A percentile compares a stretch with the other conserved stretches of the same genome.
Evolutionary conservation across 2,113 vertebrate genomes (phyloP).

Genomic region (Melospiza melodia): DNA sequence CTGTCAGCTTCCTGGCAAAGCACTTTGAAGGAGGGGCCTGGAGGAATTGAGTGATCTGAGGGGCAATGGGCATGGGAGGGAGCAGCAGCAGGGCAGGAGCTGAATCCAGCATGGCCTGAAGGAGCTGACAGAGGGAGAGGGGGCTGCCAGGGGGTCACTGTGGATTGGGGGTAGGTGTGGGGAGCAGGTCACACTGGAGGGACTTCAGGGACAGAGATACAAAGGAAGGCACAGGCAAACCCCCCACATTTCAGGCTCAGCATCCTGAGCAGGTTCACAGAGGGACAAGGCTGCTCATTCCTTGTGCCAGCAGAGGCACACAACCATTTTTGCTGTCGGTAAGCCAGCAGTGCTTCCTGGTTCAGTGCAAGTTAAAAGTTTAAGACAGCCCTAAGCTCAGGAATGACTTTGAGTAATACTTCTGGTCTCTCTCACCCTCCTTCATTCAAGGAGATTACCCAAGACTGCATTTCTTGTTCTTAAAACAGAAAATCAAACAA

Average conservation of each 20-base stretch:
- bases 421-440: not conserved
- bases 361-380: not conserved
- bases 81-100: not conserved
- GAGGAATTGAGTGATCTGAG: fast-evolving
- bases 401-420: not conserved
- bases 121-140: fast-evolving
- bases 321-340: not conserved
- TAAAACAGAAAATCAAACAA: not conserved
- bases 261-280: fast-evolving
- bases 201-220: fast-evolving
- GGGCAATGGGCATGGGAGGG: fast-evolving
- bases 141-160: not conserved
- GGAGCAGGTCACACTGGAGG: not conserved
- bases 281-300: fast-evolving
- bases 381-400: not conserved
- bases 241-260: fast-evolving
- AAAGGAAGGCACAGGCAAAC: not conserved
- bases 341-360: not conserved
- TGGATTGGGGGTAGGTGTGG: fast-evolving
- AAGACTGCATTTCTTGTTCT: not conserved
- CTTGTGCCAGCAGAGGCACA: not conserved
- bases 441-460: not conserved
- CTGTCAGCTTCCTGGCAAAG: not conserved
- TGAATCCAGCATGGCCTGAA: not conserved
- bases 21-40: not conserved